A percentile compares a stretch with the other conserved stretches of the same genome.
phyloP scores from a whole-genome alignment of 2,888 invertebrate genomes.

The Sarcophaga variegata region DNA sequence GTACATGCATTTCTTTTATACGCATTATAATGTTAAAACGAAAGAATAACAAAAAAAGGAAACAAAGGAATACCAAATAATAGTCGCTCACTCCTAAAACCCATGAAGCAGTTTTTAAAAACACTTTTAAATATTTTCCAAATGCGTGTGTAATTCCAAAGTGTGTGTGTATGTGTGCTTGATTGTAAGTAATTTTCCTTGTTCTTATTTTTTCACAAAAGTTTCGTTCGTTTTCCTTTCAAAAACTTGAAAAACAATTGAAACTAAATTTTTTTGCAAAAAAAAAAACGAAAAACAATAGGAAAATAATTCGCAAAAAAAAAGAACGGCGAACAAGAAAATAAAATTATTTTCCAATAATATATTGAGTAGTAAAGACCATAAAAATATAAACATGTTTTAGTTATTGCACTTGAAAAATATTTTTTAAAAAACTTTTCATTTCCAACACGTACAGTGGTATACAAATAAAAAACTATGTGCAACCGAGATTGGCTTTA shows the following conservation, averaged over 20 bases:
- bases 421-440: conserved; percentile 13
- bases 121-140: background rate
- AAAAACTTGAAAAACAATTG: conserved; percentile 52
- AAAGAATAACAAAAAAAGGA: too few relatives aligned
- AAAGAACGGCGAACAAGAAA: conserved; percentile 11
- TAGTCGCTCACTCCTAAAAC: too few relatives aligned
- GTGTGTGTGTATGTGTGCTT: background rate
- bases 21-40: too few relatives aligned
- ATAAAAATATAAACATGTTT: conserved; percentile 50
- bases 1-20: background rate
- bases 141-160: background rate
- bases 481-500: too few relatives aligned
- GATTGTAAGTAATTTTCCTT: conserved; percentile 24
- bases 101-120: background rate
- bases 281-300: background rate
- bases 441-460: background rate
- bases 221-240: conserved; percentile 19
- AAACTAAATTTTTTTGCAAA: conserved; percentile 31
- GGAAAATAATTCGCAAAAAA: background rate
- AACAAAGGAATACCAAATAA: too few relatives aligned
- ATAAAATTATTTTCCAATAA: conserved; percentile 21
- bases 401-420: conserved; percentile 21
- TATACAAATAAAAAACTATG: background rate
- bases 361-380: conserved; percentile 36
- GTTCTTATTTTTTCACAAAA: conserved; percentile 23